Percentiles rank a stretch among this genome's conserved stretches.
phyloP scores from a whole-genome alignment of 2,113 vertebrate genomes.

The Sinocyclocheilus rhinocerous region DNA sequence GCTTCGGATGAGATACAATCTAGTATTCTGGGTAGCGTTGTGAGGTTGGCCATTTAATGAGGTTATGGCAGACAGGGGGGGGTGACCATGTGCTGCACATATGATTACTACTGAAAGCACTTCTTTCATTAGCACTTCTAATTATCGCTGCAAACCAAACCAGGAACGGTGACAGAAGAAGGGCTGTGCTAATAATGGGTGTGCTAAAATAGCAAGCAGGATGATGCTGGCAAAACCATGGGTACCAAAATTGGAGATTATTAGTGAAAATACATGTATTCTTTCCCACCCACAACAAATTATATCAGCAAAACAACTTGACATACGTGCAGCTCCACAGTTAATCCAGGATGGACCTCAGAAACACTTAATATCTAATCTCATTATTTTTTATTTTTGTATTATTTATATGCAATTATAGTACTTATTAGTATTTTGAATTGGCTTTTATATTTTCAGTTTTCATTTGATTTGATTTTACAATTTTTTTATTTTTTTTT shows the following conservation, averaged over 20 bases:
- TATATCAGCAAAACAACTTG: not conserved
- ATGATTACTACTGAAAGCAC: constrained; percentile 3
- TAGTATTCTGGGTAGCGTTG: not conserved
- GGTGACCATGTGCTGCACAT: not conserved
- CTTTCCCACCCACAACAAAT: not conserved
- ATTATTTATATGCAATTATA: not conserved
- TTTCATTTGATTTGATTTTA: not conserved
- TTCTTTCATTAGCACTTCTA: constrained; percentile 29
- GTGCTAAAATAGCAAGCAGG: not conserved
- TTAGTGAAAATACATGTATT: not conserved
- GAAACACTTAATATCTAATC: not conserved
- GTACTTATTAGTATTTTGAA: not conserved
- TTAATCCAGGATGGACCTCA: not conserved
- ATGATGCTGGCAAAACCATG: not conserved
- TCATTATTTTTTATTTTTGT: not conserved
- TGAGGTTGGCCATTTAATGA: constrained; percentile 8
- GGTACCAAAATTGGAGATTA: not conserved
- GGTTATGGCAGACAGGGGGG: not conserved
- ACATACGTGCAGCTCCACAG: not conserved
- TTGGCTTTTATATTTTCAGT: not conserved
- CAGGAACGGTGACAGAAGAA: not conserved
- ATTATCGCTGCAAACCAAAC: constrained; percentile 24
- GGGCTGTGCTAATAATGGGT: not conserved
- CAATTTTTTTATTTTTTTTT: not conserved
- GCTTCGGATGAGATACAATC: not conserved